These are phyloP conservation scores for Apamea anceps DNA, from an alignment of 2,888 invertebrate genomes.

Conservation along the genomic window DNA sequence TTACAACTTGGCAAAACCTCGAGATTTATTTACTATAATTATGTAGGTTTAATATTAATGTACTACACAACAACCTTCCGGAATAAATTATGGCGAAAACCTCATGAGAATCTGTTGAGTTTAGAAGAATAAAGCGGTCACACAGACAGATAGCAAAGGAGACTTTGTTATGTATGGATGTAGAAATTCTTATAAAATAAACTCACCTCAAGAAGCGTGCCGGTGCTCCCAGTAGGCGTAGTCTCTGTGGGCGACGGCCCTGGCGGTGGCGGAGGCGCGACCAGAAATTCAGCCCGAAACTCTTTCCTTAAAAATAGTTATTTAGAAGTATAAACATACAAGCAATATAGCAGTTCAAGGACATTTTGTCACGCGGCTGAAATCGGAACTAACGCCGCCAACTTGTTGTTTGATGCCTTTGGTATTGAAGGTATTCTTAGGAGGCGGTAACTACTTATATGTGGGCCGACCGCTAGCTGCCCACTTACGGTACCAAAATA, in stretches of 20 bases:
- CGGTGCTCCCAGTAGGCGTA: conserved; percentile 52
- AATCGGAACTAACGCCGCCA: too few species aligned
- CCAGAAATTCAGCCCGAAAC: conserved; percentile 81
- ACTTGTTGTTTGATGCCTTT: too few species aligned
- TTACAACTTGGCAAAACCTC: neutral
- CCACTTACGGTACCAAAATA: neutral
- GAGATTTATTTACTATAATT: neutral
- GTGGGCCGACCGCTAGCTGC: too few species aligned
- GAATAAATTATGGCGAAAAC: neutral
- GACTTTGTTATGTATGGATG: too few species aligned
- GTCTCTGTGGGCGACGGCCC: conserved; percentile 37
- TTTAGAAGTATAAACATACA: neutral
- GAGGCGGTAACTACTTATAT: too few species aligned
- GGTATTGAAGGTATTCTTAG: too few species aligned
- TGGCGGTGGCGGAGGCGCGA: conserved; percentile 68
- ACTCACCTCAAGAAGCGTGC: conserved; percentile 71
- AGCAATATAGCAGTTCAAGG: too few species aligned
- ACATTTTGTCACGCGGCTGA: too few species aligned
- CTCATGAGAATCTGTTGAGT: too few species aligned
- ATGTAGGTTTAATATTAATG: neutral
- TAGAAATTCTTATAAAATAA: neutral
- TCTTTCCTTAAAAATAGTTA: conserved; percentile 72
- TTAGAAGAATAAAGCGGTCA: neutral
- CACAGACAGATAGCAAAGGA: too few species aligned
- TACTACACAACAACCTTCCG: neutral